phyloP scores from a whole-genome alignment of 2,113 vertebrate genomes.

The Phalacrocorax carbo region DNA sequence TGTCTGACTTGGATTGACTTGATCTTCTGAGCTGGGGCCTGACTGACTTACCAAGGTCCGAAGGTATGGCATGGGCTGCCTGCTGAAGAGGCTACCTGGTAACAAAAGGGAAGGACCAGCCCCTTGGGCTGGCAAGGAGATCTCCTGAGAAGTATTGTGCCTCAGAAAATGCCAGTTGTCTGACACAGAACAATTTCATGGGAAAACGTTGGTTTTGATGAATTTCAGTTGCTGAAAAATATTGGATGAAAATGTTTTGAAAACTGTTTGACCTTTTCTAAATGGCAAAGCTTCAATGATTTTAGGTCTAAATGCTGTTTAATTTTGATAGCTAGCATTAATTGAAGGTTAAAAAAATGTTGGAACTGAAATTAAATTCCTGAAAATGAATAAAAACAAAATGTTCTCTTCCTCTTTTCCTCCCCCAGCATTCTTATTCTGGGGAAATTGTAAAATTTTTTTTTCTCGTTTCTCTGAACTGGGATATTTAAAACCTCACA shows the following conservation, averaged over 20 bases:
- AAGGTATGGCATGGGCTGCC: not conserved
- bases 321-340: conserved; percentile 59
- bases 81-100: not conserved
- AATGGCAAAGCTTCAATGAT: conserved; percentile 56
- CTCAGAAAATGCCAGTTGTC: conserved; percentile 33
- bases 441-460: not conserved
- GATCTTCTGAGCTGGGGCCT: not conserved
- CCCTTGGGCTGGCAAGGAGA: not conserved
- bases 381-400: conserved; percentile 60
- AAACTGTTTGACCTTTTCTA: conserved; percentile 60
- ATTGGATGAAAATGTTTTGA: conserved; percentile 46
- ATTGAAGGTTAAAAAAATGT: conserved; percentile 53
- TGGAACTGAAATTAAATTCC: conserved; percentile 54
- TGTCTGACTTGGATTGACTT: not conserved
- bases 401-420: conserved; percentile 62
- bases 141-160: not conserved
- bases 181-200: not conserved
- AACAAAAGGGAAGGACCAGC: not conserved
- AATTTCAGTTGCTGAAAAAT: conserved; percentile 58
- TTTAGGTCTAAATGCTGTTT: conserved; percentile 50
- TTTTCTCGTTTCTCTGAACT: not conserved
- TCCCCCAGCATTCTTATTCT: conserved; percentile 38
- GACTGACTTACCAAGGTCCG: not conserved
- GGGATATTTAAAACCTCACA: conserved; percentile 38
- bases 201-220: conserved; percentile 42